Conservation (phyloP, 64 coral and sea anemone genomes). For the Cladopsammia gracilis region DNA sequence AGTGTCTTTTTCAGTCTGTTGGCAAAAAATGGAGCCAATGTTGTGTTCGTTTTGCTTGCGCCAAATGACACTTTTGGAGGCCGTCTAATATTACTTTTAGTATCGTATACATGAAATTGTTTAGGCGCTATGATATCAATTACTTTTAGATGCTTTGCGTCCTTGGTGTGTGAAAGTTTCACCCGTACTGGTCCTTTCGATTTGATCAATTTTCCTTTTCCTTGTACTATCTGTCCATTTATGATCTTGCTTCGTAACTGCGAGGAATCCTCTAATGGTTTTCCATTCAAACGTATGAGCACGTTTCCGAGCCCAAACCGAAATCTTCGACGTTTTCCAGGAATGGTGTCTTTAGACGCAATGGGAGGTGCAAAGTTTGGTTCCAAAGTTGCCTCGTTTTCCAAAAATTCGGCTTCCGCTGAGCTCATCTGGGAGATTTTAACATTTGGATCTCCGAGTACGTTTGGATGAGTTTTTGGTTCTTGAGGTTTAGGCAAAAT, state of each 20-base stretch:
- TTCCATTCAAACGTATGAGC: conserved; percentile 84
- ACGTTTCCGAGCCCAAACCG: conserved; percentile 62
- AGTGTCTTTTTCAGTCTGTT: not conserved
- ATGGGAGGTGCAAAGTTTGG: conserved; percentile 53
- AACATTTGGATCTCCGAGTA: conserved; percentile 14
- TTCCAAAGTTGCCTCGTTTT: conserved; percentile 61
- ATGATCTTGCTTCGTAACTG: conserved; percentile 83
- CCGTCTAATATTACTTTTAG: conserved; percentile 75
- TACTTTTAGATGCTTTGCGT: conserved; percentile 72
- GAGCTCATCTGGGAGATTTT: conserved; percentile 76
- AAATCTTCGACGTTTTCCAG: conserved; percentile 27
- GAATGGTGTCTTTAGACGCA: conserved; percentile 89
- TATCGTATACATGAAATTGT: conserved; percentile 78
- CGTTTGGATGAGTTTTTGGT: not conserved
- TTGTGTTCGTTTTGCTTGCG: not conserved
- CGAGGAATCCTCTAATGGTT: conserved; percentile 78
- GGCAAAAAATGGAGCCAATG: not conserved
- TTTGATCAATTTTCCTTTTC: conserved; percentile 88
- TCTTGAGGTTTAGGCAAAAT: conserved; percentile 33
- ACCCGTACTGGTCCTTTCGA: conserved; percentile 89
- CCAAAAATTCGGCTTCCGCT: conserved; percentile 73
- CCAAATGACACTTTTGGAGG: not conserved
- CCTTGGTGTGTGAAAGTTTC: conserved; percentile 80
- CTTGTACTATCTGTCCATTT: conserved; percentile 79
- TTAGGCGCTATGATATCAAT: conserved; percentile 87